phyloP scores from a whole-genome alignment of 35 echinoderm and acorn worm genomes.

The Amphiura filiformis region DNA sequence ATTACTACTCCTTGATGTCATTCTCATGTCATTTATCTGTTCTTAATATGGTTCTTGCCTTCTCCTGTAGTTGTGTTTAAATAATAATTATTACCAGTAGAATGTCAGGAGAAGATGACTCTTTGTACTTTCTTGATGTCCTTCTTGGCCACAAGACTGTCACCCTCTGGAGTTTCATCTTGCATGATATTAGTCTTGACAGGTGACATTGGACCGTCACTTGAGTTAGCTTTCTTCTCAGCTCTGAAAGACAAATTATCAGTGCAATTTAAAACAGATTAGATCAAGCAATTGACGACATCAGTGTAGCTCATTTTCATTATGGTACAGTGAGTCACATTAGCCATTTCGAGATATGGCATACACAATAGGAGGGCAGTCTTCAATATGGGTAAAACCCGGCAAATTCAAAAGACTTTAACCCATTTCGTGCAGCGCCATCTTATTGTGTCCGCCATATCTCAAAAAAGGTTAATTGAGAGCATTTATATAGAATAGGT shows the following conservation, averaged over 20 bases:
- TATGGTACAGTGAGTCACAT: background rate
- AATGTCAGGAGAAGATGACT: conserved; percentile 18
- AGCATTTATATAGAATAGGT: too few relatives aligned
- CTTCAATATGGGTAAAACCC: too few relatives aligned
- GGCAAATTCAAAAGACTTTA: too few relatives aligned
- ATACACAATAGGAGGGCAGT: too few relatives aligned
- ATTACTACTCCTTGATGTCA: too few relatives aligned
- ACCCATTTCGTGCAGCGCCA: too few relatives aligned
- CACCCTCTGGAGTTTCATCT: conserved; percentile 26
- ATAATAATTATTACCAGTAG: too few relatives aligned
- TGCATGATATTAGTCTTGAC: conserved; percentile 24
- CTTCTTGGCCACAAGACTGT: background rate
- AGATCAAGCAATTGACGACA: background rate
- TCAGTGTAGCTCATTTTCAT: background rate
- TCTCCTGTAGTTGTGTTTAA: too few relatives aligned
- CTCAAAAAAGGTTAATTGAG: background rate
- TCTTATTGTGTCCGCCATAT: too few relatives aligned
- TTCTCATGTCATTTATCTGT: too few relatives aligned
- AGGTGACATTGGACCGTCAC: conserved; percentile 8
- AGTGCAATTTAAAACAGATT: conserved; percentile 1
- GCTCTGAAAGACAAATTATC: background rate
- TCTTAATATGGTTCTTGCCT: too few relatives aligned
- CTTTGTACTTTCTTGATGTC: conserved; percentile 3
- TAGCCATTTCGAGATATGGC: too few relatives aligned
- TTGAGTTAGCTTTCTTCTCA: background rate